Conservation (phyloP, 2,888 invertebrate genomes). For the Venustoraphidia nigricollis region DNA sequence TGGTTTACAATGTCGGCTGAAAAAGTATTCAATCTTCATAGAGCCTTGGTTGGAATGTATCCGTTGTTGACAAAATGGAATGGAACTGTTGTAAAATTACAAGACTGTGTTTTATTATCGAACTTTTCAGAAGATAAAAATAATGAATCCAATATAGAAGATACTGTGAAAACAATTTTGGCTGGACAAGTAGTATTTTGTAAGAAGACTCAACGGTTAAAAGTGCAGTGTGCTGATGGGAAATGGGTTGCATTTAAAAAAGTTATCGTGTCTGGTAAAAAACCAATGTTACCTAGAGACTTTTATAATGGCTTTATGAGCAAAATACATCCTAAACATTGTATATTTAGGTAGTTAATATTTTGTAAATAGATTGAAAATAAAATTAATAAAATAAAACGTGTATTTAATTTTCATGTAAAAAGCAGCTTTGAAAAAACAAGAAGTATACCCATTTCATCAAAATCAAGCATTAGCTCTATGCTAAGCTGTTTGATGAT, state of each 20-base stretch:
- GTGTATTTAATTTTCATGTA: background rate
- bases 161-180: conserved; percentile 9
- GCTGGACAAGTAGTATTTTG: conserved; percentile 47
- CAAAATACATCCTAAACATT: conserved; percentile 23
- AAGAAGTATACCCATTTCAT: no score
- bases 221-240: conserved; percentile 49
- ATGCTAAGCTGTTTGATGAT: no score
- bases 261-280: conserved; percentile 50
- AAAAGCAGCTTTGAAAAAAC: no score
- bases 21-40: conserved; percentile 52
- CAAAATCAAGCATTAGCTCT: no score
- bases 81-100: conserved; percentile 42
- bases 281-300: conserved; percentile 58
- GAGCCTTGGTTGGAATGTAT: conserved; percentile 51
- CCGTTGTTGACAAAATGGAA: conserved; percentile 45
- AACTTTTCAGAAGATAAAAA: conserved; percentile 10
- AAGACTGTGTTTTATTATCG: conserved; percentile 23
- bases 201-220: conserved; percentile 37
- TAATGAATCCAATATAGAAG: conserved; percentile 7
- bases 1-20: conserved; percentile 49
- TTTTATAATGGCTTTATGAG: conserved; percentile 78
- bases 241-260: conserved; percentile 47
- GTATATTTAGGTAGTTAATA: conserved; percentile 1
- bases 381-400: background rate
- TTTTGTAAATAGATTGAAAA: background rate